Percentiles rank a stretch among this genome's conserved stretches.
Conservation (phyloP, 2,113 vertebrate genomes). For the Mirza zaza region DNA sequence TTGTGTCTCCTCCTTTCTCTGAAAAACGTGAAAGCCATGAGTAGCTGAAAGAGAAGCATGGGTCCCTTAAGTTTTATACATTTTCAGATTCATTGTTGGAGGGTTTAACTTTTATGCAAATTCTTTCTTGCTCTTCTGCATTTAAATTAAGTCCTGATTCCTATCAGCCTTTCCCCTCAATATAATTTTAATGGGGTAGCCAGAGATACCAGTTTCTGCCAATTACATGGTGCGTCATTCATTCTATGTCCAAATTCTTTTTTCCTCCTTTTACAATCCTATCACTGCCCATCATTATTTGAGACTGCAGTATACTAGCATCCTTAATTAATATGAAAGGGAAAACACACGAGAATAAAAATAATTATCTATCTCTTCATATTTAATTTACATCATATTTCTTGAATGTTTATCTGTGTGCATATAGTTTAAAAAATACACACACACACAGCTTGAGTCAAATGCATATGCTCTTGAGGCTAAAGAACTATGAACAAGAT, state of each 20-base stretch:
- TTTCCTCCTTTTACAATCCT: neutral
- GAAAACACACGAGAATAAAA: neutral
- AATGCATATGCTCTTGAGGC: slow-evolving; percentile 59
- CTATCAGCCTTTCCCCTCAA: neutral
- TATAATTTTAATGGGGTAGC: neutral
- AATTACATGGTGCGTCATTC: neutral
- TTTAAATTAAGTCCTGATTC: slow-evolving; percentile 11
- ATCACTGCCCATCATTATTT: neutral
- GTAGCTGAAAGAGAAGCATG: neutral
- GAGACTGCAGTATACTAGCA: neutral
- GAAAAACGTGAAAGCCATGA: neutral
- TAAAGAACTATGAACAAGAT: slow-evolving; percentile 58
- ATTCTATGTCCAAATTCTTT: neutral
- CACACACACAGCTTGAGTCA: slow-evolving; percentile 70
- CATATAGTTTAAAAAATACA: slow-evolving; percentile 50
- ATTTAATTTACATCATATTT: slow-evolving; percentile 51
- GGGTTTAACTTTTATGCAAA: neutral
- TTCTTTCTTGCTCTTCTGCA: neutral
- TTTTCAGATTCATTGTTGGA: neutral
- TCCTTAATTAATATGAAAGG: neutral
- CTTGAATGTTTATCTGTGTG: neutral
- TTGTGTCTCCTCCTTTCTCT: neutral
- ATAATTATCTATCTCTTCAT: neutral
- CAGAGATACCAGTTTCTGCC: neutral
- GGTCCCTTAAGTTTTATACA: neutral